Conservation (phyloP, 2,797 vertebrate species). For the Sebastes flavidus region DNA sequence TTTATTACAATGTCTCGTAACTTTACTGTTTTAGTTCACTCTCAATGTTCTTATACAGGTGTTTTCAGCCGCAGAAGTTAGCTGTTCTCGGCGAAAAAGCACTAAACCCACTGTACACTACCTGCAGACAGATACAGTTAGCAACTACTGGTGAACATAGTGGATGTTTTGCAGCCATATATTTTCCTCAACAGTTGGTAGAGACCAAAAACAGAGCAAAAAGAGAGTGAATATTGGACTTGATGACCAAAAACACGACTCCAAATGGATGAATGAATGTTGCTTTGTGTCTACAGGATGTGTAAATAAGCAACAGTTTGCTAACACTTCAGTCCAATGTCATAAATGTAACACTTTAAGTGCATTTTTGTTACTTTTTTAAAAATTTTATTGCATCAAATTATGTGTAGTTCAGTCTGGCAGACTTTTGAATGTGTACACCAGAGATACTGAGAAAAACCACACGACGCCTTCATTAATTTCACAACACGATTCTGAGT, state of each 20-base stretch:
- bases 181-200: too few species aligned
- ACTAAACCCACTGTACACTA: background rate
- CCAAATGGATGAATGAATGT: background rate
- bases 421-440: background rate
- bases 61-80: background rate
- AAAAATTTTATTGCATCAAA: background rate
- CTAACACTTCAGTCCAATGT: background rate
- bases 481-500: background rate
- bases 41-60: background rate
- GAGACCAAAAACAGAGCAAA: too few species aligned
- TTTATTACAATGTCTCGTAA: background rate
- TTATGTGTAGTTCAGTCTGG: background rate
- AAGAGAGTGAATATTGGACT: background rate
- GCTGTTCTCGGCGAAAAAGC: background rate
- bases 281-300: background rate
- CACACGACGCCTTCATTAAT: background rate
- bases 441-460: background rate
- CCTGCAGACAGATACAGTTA: too few species aligned
- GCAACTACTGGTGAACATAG: too few species aligned
- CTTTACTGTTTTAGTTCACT: background rate
- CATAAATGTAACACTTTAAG: background rate
- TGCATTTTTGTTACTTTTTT: background rate
- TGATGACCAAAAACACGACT: background rate
- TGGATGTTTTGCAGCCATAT: too few species aligned
- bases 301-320: background rate